A percentile compares a stretch with the other conserved stretches of the same genome.
Conservation (phyloP, 2,113 vertebrate species). For the Artemisiospiza belli region DNA sequence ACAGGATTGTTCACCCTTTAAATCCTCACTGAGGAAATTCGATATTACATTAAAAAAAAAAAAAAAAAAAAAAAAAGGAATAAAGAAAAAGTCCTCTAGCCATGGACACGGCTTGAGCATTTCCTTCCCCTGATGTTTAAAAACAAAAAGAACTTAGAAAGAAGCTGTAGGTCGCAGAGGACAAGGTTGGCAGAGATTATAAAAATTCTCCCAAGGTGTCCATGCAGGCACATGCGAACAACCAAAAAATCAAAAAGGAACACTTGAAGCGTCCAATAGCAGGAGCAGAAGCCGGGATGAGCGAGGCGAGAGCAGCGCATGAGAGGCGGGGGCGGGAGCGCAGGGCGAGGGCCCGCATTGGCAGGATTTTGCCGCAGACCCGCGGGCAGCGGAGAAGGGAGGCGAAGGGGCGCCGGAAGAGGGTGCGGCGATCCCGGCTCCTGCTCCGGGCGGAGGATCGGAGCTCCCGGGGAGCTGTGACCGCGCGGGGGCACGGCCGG, state of each 20-base stretch:
- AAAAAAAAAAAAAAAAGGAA: too few relatives aligned
- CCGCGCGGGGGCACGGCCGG: too few relatives aligned
- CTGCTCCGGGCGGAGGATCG: neutral
- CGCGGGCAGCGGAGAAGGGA: neutral
- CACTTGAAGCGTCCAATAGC: rapidly evolving
- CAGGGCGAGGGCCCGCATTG: neutral
- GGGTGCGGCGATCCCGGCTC: neutral
- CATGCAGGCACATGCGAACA: rapidly evolving
- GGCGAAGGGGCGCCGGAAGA: neutral
- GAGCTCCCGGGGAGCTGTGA: too few relatives aligned
- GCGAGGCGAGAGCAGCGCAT: neutral
- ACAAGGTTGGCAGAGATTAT: rapidly evolving
- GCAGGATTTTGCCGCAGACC: conserved; percentile 47
- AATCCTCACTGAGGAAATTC: rapidly evolving
- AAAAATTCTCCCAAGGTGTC: rapidly evolving
- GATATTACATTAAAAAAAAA: rapidly evolving
- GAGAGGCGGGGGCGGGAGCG: neutral
- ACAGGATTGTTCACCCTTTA: rapidly evolving
- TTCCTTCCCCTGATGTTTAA: neutral
- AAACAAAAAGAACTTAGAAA: neutral
- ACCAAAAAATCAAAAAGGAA: rapidly evolving
- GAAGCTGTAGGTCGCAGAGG: rapidly evolving
- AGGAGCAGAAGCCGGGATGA: too few relatives aligned
- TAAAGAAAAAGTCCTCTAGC: rapidly evolving
- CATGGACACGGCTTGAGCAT: rapidly evolving